Evolutionary conservation across 2,888 invertebrate species (phyloP), one percentile per base, ranked within the genome.

Genomic region (Anagyrus pseudococci): DNA sequence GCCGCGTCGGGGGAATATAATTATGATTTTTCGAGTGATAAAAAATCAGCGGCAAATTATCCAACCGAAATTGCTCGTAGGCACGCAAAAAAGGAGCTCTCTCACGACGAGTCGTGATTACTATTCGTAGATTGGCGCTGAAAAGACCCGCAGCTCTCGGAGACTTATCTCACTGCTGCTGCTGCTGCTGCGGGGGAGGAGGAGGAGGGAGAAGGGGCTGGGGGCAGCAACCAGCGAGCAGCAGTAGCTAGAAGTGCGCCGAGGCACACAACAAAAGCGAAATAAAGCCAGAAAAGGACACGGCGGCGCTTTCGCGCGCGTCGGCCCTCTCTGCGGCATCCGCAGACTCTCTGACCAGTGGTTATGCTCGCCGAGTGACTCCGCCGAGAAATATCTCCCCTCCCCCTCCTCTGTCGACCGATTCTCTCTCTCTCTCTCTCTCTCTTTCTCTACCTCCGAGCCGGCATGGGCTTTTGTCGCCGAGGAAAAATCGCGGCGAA

Each of bases 401-500:
- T n/a, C n/a, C n/a, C n/a, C n/a, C n/a, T n/a, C n/a, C 7, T 17
- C 10, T 17, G n/a, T 68, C 68, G 69, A 67, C 67, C 67, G 6
- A 15, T 15, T 10, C 53, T 41, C 26, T 41, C 50, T 40, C 23
- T 29, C 37, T 17, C 37, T 29, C 41, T 58, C 25, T 26, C 20
- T 23, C 17, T 15, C 19, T 43, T 44, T 54, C 44, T 26, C 15
- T 54, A 26, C 29, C n/a, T n/a, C n/a, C n/a, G n/a, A n/a, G n/a
- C n/a, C 37, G 17, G 13, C 29, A 29, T 46, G 22, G 15, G 40
- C 60, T 70, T 75, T 75, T 74, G 74, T 75, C 72, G 71, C 71
- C 66, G 71, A 48, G 67, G 50, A 72, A 72, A 78, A 79, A 72
- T 77, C 72, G 72, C 53, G 44, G 46, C 74, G 68, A 80, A 80